Evolutionary conservation across 2,797 vertebrate species (phyloP).

Genomic region (Denticeps clupeoides): DNA sequence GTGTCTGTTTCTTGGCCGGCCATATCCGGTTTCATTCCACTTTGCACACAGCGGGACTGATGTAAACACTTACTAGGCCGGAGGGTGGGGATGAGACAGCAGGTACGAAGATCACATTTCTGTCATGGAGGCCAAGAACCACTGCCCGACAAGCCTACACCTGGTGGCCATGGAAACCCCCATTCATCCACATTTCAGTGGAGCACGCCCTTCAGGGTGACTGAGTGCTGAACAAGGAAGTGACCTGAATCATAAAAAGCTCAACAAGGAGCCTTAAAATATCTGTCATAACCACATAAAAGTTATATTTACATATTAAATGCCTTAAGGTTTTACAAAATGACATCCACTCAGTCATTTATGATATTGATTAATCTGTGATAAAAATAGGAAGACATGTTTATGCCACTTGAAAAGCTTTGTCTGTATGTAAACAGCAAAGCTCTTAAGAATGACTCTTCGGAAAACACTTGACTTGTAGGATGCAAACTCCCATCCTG

Average conservation of each 20-base stretch:
- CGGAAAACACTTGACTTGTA: neutral
- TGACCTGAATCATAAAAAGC: constrained; percentile 6
- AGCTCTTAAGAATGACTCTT: neutral
- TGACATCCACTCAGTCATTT: too few species aligned
- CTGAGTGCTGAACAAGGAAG: constrained; percentile 19
- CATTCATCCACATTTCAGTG: constrained; percentile 26
- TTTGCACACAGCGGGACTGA: constrained; percentile 35
- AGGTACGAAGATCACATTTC: constrained; percentile 54
- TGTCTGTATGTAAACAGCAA: neutral
- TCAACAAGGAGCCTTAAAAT: too few species aligned
- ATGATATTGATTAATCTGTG: too few species aligned
- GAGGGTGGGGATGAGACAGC: constrained; percentile 48
- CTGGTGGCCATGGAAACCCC: constrained; percentile 55
- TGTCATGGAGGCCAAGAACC: constrained; percentile 40
- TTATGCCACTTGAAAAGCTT: neutral
- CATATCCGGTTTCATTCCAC: constrained; percentile 24
- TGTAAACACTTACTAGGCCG: constrained; percentile 50
- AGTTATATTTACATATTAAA: too few species aligned
- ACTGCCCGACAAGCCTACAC: constrained; percentile 55
- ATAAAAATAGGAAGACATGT: too few species aligned
- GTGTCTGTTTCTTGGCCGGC: constrained; percentile 46
- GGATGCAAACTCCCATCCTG: neutral
- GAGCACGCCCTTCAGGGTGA: constrained; percentile 20
- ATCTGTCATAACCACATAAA: too few species aligned
- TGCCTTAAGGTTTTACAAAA: too few species aligned